A percentile compares a stretch with the other conserved stretches of the same genome.
phyloP scores from a whole-genome alignment of 2,888 invertebrate species.

The Philhelius pedissequus region DNA sequence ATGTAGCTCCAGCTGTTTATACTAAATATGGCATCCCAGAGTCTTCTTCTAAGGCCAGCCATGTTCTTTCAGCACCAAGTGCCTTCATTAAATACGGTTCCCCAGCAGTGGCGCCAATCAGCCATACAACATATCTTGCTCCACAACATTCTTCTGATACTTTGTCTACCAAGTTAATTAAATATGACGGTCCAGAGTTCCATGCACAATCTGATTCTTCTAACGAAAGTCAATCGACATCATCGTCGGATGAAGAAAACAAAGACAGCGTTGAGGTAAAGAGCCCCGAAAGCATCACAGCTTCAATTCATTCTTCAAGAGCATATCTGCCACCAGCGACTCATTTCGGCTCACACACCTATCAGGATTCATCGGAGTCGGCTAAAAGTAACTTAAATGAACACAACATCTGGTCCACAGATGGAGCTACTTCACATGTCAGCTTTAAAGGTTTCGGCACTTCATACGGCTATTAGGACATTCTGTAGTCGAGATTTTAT shows the following conservation, averaged over 20 bases:
- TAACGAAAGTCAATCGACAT: background rate
- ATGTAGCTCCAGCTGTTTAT: conserved; percentile 56
- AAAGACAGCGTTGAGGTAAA: conserved; percentile 24
- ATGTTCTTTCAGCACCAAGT: conserved; percentile 70
- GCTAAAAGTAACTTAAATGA: conserved; percentile 15
- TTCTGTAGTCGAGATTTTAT: background rate
- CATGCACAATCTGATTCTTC: background rate
- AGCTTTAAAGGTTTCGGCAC: conserved; percentile 83
- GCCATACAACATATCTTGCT: conserved; percentile 3
- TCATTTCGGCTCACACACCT: conserved; percentile 1
- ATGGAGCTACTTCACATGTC: conserved; percentile 83
- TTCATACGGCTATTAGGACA: conserved; percentile 83
- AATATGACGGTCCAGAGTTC: background rate
- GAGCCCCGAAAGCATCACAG: background rate
- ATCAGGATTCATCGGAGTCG: conserved; percentile 8
- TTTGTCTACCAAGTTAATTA: background rate
- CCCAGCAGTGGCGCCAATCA: conserved; percentile 67
- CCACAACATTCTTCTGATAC: background rate
- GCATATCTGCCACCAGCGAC: conserved; percentile 1
- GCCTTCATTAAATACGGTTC: conserved; percentile 72
- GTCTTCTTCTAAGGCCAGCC: conserved; percentile 15
- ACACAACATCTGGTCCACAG: conserved; percentile 78
- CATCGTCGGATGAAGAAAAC: background rate
- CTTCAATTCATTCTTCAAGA: background rate
- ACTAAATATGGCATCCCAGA: conserved; percentile 12